Percentiles rank a stretch among this genome's conserved stretches.
Conservation (phyloP, 2,113 vertebrate genomes). For the Pollachius pollachius region DNA sequence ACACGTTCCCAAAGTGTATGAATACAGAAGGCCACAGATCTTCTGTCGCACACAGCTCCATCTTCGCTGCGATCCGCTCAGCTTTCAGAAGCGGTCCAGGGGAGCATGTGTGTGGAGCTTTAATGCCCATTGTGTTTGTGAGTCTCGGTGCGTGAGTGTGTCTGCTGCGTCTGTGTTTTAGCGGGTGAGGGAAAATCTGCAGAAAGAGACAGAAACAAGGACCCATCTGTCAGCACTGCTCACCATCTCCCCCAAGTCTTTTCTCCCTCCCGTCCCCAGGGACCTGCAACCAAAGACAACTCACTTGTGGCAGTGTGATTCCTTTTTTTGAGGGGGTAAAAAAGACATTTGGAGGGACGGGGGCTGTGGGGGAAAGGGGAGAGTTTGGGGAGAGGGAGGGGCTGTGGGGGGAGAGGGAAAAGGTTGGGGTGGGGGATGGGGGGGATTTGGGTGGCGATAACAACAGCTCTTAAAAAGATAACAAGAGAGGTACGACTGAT, state of each 20-base stretch:
- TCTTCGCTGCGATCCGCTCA: constrained; percentile 74
- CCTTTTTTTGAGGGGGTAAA: constrained; percentile 37
- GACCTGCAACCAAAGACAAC: constrained; percentile 70
- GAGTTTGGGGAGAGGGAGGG: too few species aligned
- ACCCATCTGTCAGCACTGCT: constrained; percentile 80
- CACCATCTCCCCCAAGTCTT: constrained; percentile 71
- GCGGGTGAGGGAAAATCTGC: constrained; percentile 66
- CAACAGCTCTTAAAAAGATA: constrained; percentile 40
- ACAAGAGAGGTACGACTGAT: constrained; percentile 25
- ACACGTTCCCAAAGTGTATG: constrained; percentile 3
- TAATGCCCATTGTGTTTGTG: constrained; percentile 80
- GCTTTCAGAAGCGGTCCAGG: constrained; percentile 70
- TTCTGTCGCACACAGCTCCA: constrained; percentile 64
- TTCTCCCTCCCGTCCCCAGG: constrained; percentile 58
- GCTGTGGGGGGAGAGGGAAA: neutral
- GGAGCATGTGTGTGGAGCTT: constrained; percentile 77
- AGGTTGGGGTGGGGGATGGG: constrained; percentile 17
- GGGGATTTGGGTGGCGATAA: constrained; percentile 24
- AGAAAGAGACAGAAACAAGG: constrained; percentile 79
- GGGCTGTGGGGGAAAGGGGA: too few species aligned
- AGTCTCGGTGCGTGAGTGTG: constrained; percentile 67
- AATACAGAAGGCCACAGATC: constrained; percentile 39
- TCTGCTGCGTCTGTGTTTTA: constrained; percentile 66
- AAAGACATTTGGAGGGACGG: neutral
- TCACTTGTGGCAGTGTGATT: constrained; percentile 77